phyloP scores from a whole-genome alignment of 2,888 invertebrate species.

The Didymodactylos carnosus region DNA sequence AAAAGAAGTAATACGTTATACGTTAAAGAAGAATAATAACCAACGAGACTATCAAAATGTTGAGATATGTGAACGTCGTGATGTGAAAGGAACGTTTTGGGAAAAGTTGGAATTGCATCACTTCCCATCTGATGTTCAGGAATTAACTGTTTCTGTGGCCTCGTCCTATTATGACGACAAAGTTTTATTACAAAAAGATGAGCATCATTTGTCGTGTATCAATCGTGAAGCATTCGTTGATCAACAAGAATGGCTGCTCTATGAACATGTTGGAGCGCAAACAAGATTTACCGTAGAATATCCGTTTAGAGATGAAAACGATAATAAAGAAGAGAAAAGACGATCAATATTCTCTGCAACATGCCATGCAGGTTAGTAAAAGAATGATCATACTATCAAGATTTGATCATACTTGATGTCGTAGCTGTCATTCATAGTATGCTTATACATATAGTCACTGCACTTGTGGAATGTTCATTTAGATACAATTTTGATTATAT shows the following conservation, averaged over 20 bases:
- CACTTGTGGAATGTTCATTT: too few species aligned
- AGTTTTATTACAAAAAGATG: constrained; percentile 21
- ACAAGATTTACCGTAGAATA: neutral
- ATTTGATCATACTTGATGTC: neutral
- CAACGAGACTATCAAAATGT: neutral
- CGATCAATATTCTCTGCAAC: neutral
- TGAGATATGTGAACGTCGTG: neutral
- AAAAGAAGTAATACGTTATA: neutral
- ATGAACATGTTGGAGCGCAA: constrained; percentile 20
- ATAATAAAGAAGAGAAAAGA: neutral
- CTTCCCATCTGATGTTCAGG: constrained; percentile 11
- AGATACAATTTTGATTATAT: too few species aligned
- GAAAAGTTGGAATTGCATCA: constrained; percentile 16
- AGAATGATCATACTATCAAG: neutral
- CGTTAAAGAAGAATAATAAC: neutral
- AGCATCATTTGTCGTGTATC: neutral
- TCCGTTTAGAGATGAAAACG: neutral
- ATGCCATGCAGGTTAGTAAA: neutral
- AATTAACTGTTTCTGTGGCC: neutral
- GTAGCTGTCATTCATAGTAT: too few species aligned
- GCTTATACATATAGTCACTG: too few species aligned
- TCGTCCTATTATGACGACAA: constrained; percentile 16
- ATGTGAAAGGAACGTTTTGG: constrained; percentile 4
- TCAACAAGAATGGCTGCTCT: constrained; percentile 28
- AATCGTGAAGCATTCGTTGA: constrained; percentile 21